Conservation (phyloP, 2,797 vertebrate species). For the Oceanodroma leucorhoa region DNA sequence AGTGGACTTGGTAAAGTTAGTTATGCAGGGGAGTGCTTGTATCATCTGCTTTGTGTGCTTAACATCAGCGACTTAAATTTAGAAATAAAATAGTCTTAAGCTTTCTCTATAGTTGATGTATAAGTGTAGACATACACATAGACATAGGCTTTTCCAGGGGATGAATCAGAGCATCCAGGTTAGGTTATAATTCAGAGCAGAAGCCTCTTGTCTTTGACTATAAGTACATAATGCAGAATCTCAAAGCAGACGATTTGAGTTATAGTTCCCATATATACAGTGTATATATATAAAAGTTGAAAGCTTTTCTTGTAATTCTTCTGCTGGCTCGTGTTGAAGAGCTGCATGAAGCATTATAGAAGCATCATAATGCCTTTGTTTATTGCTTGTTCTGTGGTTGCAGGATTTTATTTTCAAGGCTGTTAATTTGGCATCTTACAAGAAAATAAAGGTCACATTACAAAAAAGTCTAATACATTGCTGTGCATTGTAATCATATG, state of each 20-base stretch:
- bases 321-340: not conserved
- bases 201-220: not conserved
- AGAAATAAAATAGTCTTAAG: not conserved
- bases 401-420: not conserved
- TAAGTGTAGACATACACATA: rapidly evolving
- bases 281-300: not conserved
- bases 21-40: not conserved
- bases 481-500: not conserved
- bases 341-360: not conserved
- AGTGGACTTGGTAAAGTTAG: not conserved
- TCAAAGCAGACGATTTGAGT: not conserved
- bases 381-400: not conserved
- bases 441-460: not conserved
- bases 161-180: not conserved
- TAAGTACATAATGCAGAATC: not conserved
- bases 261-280: not conserved
- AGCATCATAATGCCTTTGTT: not conserved
- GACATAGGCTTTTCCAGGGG: not conserved
- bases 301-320: not conserved
- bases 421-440: not conserved
- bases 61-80: not conserved
- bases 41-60: not conserved
- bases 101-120: not conserved
- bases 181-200: not conserved
- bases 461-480: not conserved